phyloP scores from a whole-genome alignment of 2,797 vertebrate species.

The Furcifer pardalis region DNA sequence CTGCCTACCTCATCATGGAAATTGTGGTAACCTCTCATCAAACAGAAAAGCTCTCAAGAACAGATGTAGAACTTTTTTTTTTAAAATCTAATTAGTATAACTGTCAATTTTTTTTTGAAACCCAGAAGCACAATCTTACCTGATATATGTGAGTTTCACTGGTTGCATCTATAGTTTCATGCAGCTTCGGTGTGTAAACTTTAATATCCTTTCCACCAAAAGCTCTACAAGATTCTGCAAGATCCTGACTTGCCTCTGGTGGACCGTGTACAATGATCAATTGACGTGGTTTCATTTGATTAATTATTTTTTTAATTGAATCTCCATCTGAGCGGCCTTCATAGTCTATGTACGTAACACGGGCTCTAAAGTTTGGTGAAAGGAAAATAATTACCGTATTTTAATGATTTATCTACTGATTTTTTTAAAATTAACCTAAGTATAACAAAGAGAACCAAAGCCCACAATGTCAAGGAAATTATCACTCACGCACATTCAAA shows the following conservation, averaged over 20 bases:
- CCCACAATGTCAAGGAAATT: not conserved
- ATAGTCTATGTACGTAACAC: conserved; percentile 95
- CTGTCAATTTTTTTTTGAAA: not conserved
- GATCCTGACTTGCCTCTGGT: conserved; percentile 92
- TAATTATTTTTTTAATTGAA: conserved; percentile 99
- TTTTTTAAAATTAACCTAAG: conserved; percentile 1
- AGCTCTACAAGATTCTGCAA: conserved; percentile 94
- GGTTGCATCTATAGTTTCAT: conserved; percentile 96
- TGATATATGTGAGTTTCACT: conserved; percentile 99
- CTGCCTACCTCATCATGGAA: not conserved
- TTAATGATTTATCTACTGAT: not conserved
- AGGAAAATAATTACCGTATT: conserved; percentile 39
- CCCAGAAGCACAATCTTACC: conserved; percentile 72
- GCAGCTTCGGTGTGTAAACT: conserved; percentile 95
- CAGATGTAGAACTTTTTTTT: not conserved
- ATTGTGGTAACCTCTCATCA: not conserved
- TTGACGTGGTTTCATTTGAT: conserved; percentile 98
- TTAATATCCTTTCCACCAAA: conserved; percentile 98
- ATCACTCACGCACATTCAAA: not conserved
- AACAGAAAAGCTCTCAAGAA: not conserved
- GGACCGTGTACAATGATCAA: conserved; percentile 93
- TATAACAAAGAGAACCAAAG: not conserved
- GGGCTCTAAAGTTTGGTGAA: conserved; percentile 81
- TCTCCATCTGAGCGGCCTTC: conserved; percentile 98
- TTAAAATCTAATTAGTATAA: not conserved